Evolutionary conservation across 2,113 vertebrate genomes (phyloP).

Genomic region (Dromaius novaehollandiae): DNA sequence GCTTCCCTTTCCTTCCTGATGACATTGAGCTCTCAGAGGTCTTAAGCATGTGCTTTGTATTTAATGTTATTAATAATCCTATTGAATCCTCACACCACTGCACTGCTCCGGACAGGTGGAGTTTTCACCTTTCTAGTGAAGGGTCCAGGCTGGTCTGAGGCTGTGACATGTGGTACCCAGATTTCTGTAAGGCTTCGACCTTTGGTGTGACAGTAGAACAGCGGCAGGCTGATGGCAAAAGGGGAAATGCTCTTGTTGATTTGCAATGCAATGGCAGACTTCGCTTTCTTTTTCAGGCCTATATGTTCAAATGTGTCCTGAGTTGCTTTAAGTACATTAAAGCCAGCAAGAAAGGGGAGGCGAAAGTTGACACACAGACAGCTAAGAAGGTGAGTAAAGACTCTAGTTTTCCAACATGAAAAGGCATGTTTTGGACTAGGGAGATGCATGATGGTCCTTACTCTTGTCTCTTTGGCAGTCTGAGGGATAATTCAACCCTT

Average conservation of each 20-base stretch:
- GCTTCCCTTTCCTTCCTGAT: background rate
- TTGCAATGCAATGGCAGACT: background rate
- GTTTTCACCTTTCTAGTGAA: background rate
- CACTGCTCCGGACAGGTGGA: background rate
- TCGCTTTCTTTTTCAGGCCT: constrained; percentile 58
- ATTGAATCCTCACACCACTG: background rate
- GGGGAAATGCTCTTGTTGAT: background rate
- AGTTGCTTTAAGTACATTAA: constrained; percentile 70
- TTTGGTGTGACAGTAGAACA: background rate
- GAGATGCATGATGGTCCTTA: background rate
- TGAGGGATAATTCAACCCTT: background rate
- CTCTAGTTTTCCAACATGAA: background rate
- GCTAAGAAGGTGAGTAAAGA: constrained; percentile 62
- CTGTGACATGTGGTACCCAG: background rate
- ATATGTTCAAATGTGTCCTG: constrained; percentile 79
- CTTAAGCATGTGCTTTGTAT: background rate
- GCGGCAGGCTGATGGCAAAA: background rate
- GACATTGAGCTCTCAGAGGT: background rate
- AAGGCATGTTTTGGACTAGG: background rate
- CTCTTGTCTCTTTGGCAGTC: background rate
- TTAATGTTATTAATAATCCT: background rate
- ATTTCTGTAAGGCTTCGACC: background rate
- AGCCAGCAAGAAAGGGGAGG: constrained; percentile 6
- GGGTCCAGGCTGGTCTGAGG: background rate
- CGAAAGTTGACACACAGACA: background rate